Conservation (phyloP, 2,797 vertebrate genomes). For the Lutjanus campechanus region DNA sequence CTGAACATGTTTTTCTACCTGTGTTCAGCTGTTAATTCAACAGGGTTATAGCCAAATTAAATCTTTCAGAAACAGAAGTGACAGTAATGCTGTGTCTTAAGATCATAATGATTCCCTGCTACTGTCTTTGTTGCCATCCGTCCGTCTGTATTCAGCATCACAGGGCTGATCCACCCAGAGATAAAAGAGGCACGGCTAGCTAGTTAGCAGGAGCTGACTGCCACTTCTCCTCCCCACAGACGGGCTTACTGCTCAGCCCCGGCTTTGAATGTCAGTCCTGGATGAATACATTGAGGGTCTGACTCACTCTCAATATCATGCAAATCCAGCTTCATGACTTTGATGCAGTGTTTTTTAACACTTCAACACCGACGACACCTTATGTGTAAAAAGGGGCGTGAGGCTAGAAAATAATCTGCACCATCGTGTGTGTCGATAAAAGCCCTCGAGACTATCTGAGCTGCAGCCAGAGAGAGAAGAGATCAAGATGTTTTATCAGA, state of each 20-base stretch:
- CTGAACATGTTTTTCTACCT: slow-evolving; percentile 37
- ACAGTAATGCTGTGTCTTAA: slow-evolving; percentile 12
- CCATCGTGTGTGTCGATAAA: slow-evolving; percentile 7
- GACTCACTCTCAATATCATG: slow-evolving; percentile 63
- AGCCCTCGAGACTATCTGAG: slow-evolving; percentile 15
- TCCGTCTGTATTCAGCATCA: slow-evolving; percentile 52
- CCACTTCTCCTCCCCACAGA: slow-evolving; percentile 60
- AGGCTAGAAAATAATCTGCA: slow-evolving; percentile 22
- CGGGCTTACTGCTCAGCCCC: slow-evolving; percentile 50
- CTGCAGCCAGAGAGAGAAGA: slow-evolving; percentile 18
- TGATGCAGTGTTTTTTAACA: slow-evolving; percentile 52
- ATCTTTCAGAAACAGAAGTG: slow-evolving; percentile 6
- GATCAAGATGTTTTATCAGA: background rate
- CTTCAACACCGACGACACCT: slow-evolving; percentile 45
- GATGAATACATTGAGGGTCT: slow-evolving; percentile 58
- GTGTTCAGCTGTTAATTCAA: slow-evolving; percentile 42
- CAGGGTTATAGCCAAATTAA: slow-evolving; percentile 25
- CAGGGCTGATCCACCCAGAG: slow-evolving; percentile 60
- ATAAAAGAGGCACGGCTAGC: slow-evolving; percentile 62
- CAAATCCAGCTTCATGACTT: slow-evolving; percentile 54
- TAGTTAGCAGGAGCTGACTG: slow-evolving; percentile 66
- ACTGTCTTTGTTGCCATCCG: slow-evolving; percentile 44
- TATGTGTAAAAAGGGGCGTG: slow-evolving; percentile 41
- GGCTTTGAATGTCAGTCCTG: slow-evolving; percentile 57
- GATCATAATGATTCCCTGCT: slow-evolving; percentile 31